Evolutionary conservation across 1,140 invertebrate genomes (phyloP), one percentile per base, ranked within the genome.

Genomic region (Drosophila hydei): DNA sequence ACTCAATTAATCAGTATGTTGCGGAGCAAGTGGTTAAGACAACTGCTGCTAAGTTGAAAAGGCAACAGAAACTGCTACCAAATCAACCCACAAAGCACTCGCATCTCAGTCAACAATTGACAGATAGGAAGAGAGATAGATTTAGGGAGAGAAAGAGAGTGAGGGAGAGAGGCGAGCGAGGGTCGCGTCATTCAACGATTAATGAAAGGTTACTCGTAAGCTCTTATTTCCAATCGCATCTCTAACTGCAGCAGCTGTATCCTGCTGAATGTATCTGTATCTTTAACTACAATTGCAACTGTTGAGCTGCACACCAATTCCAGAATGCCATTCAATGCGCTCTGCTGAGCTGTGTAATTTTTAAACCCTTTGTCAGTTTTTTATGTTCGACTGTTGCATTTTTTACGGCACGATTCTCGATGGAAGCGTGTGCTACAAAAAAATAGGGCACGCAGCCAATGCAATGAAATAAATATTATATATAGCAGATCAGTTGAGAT

Each of bases 301-400:
- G 42, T 11, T 21, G 30, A 47, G 43, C 11, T 47, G 19, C 19
- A 23, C 19, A 23, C 4, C 50, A 63, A 54, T 52, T 54, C 38
- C 30, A 45, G 27, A 54, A 51, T 43, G 60, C 36, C 36, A 71
- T 65, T 71, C 45, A 65, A 64, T 51, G 45, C 43, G 61, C 61
- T 36, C 61, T 23, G 45, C 16, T 71, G 61, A 71, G 36, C 68
- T 58, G 48, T 58, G 45, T 40, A 58, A 65, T 23, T 43, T 51
- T 19, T 58, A 38, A 25, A 27, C 36, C 25, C 52, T 69, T 69
- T 67, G 47, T 63, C 56, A 38, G 52, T 5, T 79, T 55, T 72
- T 68, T 50, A 51, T 59, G 45, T 50, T 63, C 63, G 59, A 70
- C 14, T 33, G 30, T 33, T 33, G 30, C 9, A 33, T 11, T 33